phyloP scores from a whole-genome alignment of 2,113 vertebrate species.

The Phocoena sinus region DNA sequence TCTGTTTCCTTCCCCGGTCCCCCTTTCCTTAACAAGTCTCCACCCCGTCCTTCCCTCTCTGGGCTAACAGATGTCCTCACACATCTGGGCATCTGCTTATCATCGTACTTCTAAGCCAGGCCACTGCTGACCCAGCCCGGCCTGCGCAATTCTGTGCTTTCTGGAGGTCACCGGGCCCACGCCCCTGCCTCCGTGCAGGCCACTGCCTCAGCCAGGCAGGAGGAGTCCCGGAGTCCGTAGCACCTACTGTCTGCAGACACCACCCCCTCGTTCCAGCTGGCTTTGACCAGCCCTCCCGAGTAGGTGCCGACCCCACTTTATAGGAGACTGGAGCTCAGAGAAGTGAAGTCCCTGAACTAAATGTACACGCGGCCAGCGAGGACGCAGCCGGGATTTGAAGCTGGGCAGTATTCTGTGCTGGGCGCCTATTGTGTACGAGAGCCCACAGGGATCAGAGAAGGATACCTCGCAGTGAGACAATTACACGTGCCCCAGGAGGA shows the following conservation, averaged over 20 bases:
- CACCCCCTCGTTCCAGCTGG: background rate
- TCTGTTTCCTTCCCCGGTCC: background rate
- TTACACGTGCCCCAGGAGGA: background rate
- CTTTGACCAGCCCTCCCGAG: background rate
- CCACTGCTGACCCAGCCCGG: background rate
- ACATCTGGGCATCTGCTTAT: background rate
- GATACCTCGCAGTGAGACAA: too few species aligned
- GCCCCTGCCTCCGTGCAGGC: background rate
- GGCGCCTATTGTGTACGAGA: background rate
- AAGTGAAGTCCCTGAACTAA: background rate
- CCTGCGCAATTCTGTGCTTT: background rate
- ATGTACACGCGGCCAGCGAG: fast-evolving
- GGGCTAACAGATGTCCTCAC: background rate
- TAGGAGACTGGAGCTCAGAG: background rate
- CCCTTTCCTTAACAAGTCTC: background rate
- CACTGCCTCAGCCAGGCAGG: background rate
- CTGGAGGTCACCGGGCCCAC: background rate
- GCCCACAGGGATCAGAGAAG: background rate
- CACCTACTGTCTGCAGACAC: background rate
- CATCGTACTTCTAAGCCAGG: background rate
- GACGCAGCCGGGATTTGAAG: background rate
- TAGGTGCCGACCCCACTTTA: background rate
- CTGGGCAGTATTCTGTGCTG: background rate
- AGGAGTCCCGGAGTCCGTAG: background rate
- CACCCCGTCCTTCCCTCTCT: background rate